Evolutionary conservation across 2,797 vertebrate genomes (phyloP), one percentile per base, ranked within the genome.

Genomic region (Otolemur crassicaudatus): DNA sequence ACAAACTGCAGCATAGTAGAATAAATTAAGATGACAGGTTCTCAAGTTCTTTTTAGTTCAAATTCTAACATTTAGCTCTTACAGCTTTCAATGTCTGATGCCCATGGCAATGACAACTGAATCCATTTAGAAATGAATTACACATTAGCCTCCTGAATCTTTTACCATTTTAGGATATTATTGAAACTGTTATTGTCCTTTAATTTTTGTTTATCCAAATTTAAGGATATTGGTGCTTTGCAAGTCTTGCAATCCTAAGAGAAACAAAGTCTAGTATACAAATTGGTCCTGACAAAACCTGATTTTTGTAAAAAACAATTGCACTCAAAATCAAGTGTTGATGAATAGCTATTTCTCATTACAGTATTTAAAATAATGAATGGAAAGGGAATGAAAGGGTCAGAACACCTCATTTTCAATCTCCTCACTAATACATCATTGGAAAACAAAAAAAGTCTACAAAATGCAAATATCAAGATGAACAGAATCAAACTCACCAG

Each of bases 121-220:
- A 80, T 61, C 49, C 60, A 87, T 40, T 94, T 69, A 89, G 91
- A 77, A 94, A 92, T 20, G 43, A 85, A 93, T 65, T 16, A 82
- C 61, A 84, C 31, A 34, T n/a, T 73, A 90, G 75, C 67, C 29
- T 92, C 40, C 20, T 9, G 10, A 7, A 60, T 43, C 43, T 81
- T 73, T 49, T 65, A 81, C 56, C 61, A 85, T 46, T 87, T 95
- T 6, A 86, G 91, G 75, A 87, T 22, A 65, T 83, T 69, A 79
- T 10, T 79, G 19, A 72, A 75, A 65, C 77, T 13, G 29, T 29
- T 23, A 72, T 17, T 43, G 5, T 67, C 58, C 56, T 81, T 82
- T 79, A 31, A 56, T 86, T 86, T 90, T 37, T 34, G 13, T 70
- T 83, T 76, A 76, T 22, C 70, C 88, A 60, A 91, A 58, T 73